Conservation (phyloP, 2,797 vertebrate species). For the Gymnodraco acuticeps region DNA sequence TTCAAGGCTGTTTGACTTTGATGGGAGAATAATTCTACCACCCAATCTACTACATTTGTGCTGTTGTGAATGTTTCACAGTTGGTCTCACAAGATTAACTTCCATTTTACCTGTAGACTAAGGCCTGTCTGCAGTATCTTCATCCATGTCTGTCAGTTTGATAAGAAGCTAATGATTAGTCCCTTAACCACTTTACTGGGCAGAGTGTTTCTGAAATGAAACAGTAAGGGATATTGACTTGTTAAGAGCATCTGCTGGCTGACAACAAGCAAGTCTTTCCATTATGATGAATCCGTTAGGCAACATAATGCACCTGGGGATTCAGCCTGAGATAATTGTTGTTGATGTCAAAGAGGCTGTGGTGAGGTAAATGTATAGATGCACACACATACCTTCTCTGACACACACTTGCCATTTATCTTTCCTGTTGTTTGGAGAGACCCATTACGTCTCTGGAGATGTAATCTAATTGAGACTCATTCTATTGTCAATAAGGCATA, state of each 20-base stretch:
- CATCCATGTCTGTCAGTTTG: constrained; percentile 6
- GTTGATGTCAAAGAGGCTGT: constrained; percentile 47
- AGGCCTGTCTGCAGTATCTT: neutral
- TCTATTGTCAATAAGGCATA: constrained; percentile 74
- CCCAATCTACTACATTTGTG: neutral
- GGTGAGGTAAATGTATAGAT: constrained; percentile 7
- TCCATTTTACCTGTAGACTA: neutral
- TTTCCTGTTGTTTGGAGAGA: constrained; percentile 70
- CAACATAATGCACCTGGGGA: constrained; percentile 52
- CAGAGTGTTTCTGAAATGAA: constrained; percentile 33
- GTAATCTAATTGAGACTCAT: constrained; percentile 65
- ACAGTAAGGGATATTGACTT: constrained; percentile 31
- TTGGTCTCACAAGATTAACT: neutral
- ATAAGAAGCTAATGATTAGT: constrained; percentile 5
- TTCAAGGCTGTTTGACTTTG: neutral
- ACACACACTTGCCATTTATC: constrained; percentile 38
- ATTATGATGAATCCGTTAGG: constrained; percentile 43
- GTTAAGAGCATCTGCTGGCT: constrained; percentile 30
- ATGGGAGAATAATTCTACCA: neutral
- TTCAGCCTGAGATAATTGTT: constrained; percentile 49
- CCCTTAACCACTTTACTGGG: constrained; percentile 35
- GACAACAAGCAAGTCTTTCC: constrained; percentile 61
- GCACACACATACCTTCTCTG: neutral
- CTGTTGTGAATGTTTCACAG: neutral
- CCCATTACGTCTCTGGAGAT: constrained; percentile 63